Conservation (phyloP, 2,797 vertebrate genomes). For the Crax fasciolata region DNA sequence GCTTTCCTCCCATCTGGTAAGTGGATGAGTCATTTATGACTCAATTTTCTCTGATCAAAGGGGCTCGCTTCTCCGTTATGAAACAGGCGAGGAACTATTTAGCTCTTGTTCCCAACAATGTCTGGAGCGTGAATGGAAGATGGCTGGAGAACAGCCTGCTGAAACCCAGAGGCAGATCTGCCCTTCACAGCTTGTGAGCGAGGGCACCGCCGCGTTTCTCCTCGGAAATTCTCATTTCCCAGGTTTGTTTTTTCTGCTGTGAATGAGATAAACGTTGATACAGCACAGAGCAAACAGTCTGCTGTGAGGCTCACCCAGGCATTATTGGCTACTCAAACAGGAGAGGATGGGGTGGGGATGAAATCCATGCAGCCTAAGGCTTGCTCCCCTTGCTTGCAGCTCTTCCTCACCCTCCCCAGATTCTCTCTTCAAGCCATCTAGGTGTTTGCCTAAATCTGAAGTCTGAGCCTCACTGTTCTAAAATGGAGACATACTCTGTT, state of each 20-base stretch:
- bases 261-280: conserved; percentile 57
- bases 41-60: conserved; percentile 52
- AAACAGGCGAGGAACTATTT: conserved; percentile 13
- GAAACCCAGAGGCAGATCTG: conserved; percentile 8
- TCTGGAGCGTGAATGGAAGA: conserved; percentile 21
- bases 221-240: not conserved
- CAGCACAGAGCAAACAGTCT: not conserved
- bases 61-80: not conserved
- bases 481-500: not conserved
- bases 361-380: not conserved
- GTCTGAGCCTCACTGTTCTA: not conserved
- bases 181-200: not conserved
- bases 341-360: not conserved
- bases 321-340: conserved; percentile 52
- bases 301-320: not conserved
- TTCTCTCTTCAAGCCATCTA: not conserved
- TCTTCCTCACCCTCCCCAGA: not conserved
- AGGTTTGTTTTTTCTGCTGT: not conserved
- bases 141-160: not conserved
- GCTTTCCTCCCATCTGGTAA: conserved; percentile 67
- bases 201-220: fast-evolving
- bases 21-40: conserved; percentile 67
- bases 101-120: not conserved
- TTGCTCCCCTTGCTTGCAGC: not conserved
- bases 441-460: not conserved